Base-by-base conservation (phyloP, 2,888 invertebrate species). In the Galerucella pusilla region DNA sequence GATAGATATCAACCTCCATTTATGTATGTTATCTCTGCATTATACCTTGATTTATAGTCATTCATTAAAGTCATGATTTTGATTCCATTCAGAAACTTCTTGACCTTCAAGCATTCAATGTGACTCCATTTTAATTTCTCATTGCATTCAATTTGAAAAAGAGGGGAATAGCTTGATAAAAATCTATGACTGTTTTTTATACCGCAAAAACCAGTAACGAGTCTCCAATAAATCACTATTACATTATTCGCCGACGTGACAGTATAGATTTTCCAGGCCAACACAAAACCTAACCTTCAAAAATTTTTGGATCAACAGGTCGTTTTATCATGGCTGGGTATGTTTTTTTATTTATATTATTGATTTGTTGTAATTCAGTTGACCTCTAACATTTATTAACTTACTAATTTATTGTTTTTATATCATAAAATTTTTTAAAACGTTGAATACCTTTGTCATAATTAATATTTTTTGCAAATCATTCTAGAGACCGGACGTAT, bases 71-170 rank as follows among this genome's bases (percentile, higher is more conserved):
- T 20, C 57, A 57, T 20, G 11, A 57, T 20, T 57, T 57, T 57
- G 57, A 57, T 57, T 57, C 20, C 20, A 10, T 20, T 57, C 16
- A 7, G 52, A 57, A 16, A 20, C 20, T 57, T 35, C 16, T 68
- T 80, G 80, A 81, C 82, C 81, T 82, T 82, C 81, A 79, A 63
- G 73, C 42, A 75, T 78, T 71, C 83, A 83, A 83, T 80, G 83
- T 83, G 82, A 83, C 83, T 81, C 81, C 79, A 76, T 79, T 68
- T 76, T 65, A 72, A 75, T 70, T 75, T 76, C 35, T 42, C 35
- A 75, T 65, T 20, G 75, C 70, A 71, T n/a, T 60, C 28, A 49
- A 72, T 35, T 59, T 35, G 49, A 71, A 66, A 78, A 75, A 79
- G 78, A 71, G 79, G 77, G 80, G 77, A 77, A 72, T 63, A 25